Evolutionary conservation across 2,113 vertebrate species (phyloP).

Genomic region (Anthoscopus minutus): DNA sequence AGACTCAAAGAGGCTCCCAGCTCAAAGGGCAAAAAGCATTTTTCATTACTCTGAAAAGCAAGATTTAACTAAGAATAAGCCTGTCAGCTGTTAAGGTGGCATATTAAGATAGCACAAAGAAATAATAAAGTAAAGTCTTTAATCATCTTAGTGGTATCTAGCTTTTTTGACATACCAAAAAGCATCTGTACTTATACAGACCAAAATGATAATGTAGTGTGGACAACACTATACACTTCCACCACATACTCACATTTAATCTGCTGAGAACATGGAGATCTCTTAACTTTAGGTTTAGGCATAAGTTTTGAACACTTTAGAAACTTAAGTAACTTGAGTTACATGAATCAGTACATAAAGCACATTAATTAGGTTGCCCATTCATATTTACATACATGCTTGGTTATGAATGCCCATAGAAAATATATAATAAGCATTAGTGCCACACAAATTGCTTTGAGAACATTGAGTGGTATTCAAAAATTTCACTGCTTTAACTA

Average conservation of each 20-base stretch:
- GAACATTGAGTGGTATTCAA: no score
- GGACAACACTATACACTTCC: not conserved
- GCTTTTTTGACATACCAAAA: not conserved
- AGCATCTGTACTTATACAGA: rapidly evolving
- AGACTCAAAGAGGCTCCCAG: not conserved
- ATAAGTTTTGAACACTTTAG: not conserved
- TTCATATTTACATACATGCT: not conserved
- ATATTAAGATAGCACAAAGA: not conserved
- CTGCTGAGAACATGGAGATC: not conserved
- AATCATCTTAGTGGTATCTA: not conserved
- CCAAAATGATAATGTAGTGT: not conserved
- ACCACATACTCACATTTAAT: not conserved
- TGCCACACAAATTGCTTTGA: not conserved
- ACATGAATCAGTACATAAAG: not conserved
- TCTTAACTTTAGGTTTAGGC: not conserved
- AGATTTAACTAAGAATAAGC: not conserved
- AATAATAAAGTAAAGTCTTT: not conserved
- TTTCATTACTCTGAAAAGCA: not conserved
- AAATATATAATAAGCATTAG: not conserved
- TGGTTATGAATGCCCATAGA: not conserved
- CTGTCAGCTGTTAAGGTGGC: not conserved
- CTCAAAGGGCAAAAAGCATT: not conserved
- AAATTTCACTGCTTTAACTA: no score
- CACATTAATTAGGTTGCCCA: not conserved
- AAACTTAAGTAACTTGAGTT: not conserved